These are phyloP conservation scores for Trigoniulus corallinus DNA, from an alignment of 1,140 invertebrate species.

Conservation along the genomic window DNA sequence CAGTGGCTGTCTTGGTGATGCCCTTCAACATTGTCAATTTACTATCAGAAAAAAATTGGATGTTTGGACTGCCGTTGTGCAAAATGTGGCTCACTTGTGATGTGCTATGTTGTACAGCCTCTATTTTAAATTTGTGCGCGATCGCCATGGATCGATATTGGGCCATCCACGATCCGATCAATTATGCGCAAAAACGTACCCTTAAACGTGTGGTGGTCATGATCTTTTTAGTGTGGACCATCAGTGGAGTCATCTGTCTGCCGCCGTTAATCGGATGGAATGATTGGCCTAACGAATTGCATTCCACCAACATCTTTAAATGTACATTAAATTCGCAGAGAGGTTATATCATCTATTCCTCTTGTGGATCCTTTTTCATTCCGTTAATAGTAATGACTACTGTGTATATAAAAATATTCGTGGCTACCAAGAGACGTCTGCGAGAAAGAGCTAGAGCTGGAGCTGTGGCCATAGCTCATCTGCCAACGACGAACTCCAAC, in stretches of 20 bases:
- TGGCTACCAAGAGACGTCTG: constrained; percentile 30
- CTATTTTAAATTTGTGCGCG: constrained; percentile 39
- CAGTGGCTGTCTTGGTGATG: constrained; percentile 87
- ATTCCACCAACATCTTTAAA: constrained; percentile 44
- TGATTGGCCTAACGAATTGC: constrained; percentile 77
- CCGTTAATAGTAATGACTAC: constrained; percentile 33
- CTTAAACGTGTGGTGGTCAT: constrained; percentile 31
- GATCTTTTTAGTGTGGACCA: constrained; percentile 35
- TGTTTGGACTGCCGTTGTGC: constrained; percentile 78
- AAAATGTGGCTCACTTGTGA: constrained; percentile 95
- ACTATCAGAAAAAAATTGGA: constrained; percentile 72
- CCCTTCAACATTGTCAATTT: constrained; percentile 91
- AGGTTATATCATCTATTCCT: constrained; percentile 25
- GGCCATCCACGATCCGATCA: constrained; percentile 42
- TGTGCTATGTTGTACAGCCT: constrained; percentile 83
- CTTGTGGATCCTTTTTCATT: constrained; percentile 36
- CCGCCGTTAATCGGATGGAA: constrained; percentile 95
- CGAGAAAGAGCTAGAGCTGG: constrained; percentile 46
- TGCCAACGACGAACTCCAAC: neutral
- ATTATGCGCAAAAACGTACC: constrained; percentile 37
- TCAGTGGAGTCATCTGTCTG: constrained; percentile 69
- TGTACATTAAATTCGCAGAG: constrained; percentile 44
- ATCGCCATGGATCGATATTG: constrained; percentile 33
- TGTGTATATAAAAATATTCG: constrained; percentile 34
- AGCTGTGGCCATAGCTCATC: neutral